Conservation (phyloP, 2,888 invertebrate species). For the Dicyrtoma fusca region DNA sequence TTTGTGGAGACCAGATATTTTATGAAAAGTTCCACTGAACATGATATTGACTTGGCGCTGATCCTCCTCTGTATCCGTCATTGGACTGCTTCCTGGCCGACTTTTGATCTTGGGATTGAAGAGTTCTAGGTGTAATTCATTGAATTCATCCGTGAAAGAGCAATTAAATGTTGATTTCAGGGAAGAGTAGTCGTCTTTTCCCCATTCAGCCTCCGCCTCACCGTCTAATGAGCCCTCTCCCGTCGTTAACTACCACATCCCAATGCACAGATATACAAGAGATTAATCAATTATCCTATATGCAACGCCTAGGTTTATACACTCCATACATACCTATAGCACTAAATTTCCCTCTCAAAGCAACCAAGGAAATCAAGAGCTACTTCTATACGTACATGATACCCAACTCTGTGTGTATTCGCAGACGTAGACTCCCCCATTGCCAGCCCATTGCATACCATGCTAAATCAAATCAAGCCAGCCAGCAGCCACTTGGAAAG, state of each 20-base stretch:
- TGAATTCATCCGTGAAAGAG: constrained; percentile 44
- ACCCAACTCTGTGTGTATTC: no score
- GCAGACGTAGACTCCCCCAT: no score
- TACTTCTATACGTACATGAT: not conserved
- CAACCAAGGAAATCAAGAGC: not conserved
- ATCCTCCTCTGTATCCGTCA: not conserved
- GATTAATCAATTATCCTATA: constrained; percentile 27
- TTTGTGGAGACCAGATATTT: constrained; percentile 52
- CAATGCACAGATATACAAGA: constrained; percentile 1
- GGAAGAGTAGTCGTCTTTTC: constrained; percentile 47
- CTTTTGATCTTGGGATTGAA: constrained; percentile 36
- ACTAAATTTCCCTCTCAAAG: not conserved
- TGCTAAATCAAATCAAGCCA: no score
- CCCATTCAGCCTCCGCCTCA: constrained; percentile 50
- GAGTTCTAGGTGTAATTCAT: constrained; percentile 42
- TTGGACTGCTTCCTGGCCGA: constrained; percentile 18
- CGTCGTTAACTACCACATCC: constrained; percentile 31
- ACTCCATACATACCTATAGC: not conserved
- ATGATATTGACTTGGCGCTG: constrained; percentile 24
- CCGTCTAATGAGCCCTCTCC: constrained; percentile 48
- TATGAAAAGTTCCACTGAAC: constrained; percentile 54
- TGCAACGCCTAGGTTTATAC: no score
- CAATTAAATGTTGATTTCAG: constrained; percentile 55
- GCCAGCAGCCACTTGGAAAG: no score
- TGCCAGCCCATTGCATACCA: no score